phyloP scores from a whole-genome alignment of 2,888 invertebrate species.

The Himalopsyche tibetana region DNA sequence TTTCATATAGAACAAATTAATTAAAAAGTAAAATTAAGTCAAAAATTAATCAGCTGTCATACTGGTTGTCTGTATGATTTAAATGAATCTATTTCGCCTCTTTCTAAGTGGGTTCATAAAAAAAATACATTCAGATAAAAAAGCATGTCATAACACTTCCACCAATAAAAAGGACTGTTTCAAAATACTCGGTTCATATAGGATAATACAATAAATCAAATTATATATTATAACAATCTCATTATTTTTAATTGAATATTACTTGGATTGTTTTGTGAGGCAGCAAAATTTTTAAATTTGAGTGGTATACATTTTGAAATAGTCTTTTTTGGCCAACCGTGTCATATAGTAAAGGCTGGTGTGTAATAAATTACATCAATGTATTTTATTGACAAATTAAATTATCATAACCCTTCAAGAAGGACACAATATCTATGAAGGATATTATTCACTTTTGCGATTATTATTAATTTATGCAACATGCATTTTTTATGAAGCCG shows the following conservation, averaged over 20 bases:
- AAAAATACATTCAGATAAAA: slow-evolving; percentile 44
- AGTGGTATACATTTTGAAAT: background rate
- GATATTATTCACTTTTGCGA: slow-evolving; percentile 24
- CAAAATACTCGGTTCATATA: background rate
- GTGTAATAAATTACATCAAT: slow-evolving; percentile 30
- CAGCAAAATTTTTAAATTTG: too few species aligned
- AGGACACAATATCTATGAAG: slow-evolving; percentile 27
- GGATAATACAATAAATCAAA: too few species aligned
- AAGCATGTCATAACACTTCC: slow-evolving; percentile 55
- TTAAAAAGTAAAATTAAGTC: background rate
- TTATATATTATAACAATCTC: too few species aligned
- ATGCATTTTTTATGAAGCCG: slow-evolving; percentile 56
- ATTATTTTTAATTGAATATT: too few species aligned
- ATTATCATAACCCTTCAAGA: slow-evolving; percentile 12
- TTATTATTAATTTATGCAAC: slow-evolving; percentile 46
- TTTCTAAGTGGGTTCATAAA: background rate
- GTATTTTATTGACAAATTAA: slow-evolving; percentile 13
- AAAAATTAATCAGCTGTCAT: background rate
- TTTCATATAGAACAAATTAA: too few species aligned
- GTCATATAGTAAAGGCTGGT: slow-evolving; percentile 51
- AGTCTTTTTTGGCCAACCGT: slow-evolving; percentile 46
- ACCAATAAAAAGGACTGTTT: slow-evolving; percentile 48
- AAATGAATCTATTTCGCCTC: background rate
- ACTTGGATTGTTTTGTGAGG: too few species aligned
- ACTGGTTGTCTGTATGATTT: background rate